Percentiles rank a stretch among this genome's conserved stretches.
Evolutionary conservation across 2,113 vertebrate species (phyloP).

Genomic region (Suncus etruscus): DNA sequence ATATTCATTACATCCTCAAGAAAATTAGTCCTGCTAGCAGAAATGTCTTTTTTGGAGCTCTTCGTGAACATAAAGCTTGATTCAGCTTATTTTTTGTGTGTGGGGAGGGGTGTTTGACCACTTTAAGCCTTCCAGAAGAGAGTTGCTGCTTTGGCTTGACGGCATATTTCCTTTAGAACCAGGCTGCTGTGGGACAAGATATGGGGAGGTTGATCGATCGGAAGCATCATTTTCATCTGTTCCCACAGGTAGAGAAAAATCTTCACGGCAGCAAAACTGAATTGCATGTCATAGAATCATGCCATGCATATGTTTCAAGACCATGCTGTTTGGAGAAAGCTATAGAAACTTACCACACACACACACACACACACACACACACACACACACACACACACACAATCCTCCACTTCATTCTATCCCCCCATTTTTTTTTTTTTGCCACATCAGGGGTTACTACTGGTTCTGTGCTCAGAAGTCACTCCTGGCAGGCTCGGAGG

Average conservation of each 20-base stretch:
- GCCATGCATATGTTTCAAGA: neutral
- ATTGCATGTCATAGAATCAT: constrained; percentile 29
- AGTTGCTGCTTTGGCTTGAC: constrained; percentile 23
- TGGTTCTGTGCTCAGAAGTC: too few relatives aligned
- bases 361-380: too few relatives aligned
- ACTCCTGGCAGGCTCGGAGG: too few relatives aligned
- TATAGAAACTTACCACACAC: constrained; percentile 23
- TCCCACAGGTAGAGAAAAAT: constrained; percentile 67
- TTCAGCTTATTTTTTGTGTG: constrained; percentile 17
- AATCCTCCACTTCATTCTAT: too few relatives aligned
- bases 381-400: too few relatives aligned
- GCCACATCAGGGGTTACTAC: constrained; percentile 19
- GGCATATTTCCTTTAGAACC: constrained; percentile 16
- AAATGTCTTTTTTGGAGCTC: constrained; percentile 65
- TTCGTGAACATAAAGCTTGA: constrained; percentile 39
- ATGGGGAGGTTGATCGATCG: neutral
- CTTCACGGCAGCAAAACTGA: constrained; percentile 42
- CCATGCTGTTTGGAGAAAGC: constrained; percentile 41
- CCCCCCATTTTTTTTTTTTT: neutral
- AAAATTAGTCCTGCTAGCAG: constrained; percentile 67
- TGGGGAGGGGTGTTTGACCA: constrained; percentile 53
- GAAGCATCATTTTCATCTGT: constrained; percentile 61
- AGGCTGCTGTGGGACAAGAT: neutral
- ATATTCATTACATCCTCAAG: constrained; percentile 74
- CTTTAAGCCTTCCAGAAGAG: constrained; percentile 62